A percentile compares a stretch with the other conserved stretches of the same genome.
phyloP scores from a whole-genome alignment of 2,888 invertebrate species.

The Drosophila cognata region DNA sequence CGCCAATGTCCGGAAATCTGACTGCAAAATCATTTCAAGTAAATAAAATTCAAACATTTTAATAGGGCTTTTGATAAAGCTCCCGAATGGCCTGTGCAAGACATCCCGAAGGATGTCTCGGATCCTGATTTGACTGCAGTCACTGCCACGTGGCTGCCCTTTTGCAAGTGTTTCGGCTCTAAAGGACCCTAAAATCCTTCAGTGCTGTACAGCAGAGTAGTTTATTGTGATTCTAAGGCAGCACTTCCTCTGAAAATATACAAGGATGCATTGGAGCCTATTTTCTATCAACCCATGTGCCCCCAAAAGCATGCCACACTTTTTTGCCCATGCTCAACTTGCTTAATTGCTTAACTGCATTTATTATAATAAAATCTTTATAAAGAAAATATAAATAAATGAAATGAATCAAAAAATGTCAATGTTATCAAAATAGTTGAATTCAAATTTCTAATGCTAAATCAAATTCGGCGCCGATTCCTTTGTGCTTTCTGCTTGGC shows the following conservation, averaged over 20 bases:
- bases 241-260: not conserved
- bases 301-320: not conserved
- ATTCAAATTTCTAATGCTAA: not conserved
- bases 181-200: not conserved
- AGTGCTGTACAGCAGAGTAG: not conserved
- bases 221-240: not conserved
- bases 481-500: constrained; percentile 86
- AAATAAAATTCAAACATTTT: not conserved
- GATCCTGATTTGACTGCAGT: not conserved
- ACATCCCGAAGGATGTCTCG: not conserved
- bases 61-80: not conserved
- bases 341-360: not conserved
- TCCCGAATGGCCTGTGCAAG: not conserved
- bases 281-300: not conserved
- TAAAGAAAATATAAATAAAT: not conserved
- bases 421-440: not conserved
- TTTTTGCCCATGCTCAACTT: not conserved
- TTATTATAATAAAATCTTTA: not conserved
- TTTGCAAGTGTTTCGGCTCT: not conserved
- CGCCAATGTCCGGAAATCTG: constrained; percentile 22
- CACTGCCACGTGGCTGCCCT: not conserved
- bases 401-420: not conserved
- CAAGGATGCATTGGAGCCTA: not conserved
- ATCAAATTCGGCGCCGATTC: constrained; percentile 17
- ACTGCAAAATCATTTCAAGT: constrained; percentile 25